Percentiles rank a stretch among this genome's conserved stretches.
These are phyloP conservation scores for Spea hammondii DNA, from an alignment of 2,797 vertebrate species.

Conservation along the genomic window DNA sequence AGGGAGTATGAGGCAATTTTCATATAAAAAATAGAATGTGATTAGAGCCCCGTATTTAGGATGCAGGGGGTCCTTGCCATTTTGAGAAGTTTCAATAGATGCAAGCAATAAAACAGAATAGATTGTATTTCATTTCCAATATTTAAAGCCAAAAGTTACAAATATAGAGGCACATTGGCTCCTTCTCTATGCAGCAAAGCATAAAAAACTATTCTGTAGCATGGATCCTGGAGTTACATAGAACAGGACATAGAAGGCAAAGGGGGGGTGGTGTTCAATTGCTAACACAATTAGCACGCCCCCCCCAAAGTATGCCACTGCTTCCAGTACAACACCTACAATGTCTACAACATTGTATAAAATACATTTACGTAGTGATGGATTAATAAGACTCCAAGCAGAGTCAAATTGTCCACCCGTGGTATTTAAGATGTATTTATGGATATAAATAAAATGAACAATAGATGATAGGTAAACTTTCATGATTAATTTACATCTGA, in stretches of 20 bases:
- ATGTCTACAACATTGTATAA: constrained; percentile 5
- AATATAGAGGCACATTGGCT: background rate
- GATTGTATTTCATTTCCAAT: background rate
- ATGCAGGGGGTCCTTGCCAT: background rate
- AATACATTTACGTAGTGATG: constrained; percentile 38
- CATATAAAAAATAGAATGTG: background rate
- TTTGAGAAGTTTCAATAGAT: background rate
- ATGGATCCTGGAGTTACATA: no score
- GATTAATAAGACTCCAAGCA: constrained; percentile 1
- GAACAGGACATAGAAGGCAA: no score
- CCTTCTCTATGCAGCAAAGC: no score
- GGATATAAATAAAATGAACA: constrained; percentile 7
- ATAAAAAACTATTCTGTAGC: no score
- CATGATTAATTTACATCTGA: no score
- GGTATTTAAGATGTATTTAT: constrained; percentile 45
- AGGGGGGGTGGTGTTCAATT: no score
- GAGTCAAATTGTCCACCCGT: constrained; percentile 16
- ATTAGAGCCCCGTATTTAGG: background rate
- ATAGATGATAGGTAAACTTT: background rate
- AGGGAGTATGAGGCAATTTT: background rate
- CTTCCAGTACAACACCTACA: no score
- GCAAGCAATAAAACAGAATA: background rate
- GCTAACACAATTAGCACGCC: no score
- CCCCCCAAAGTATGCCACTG: no score
- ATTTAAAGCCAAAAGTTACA: background rate